Percentiles rank a stretch among this genome's conserved stretches.
These are phyloP conservation scores for Gobio occitaniae DNA, from an alignment of 2,797 vertebrate species.

Conservation along the genomic window DNA sequence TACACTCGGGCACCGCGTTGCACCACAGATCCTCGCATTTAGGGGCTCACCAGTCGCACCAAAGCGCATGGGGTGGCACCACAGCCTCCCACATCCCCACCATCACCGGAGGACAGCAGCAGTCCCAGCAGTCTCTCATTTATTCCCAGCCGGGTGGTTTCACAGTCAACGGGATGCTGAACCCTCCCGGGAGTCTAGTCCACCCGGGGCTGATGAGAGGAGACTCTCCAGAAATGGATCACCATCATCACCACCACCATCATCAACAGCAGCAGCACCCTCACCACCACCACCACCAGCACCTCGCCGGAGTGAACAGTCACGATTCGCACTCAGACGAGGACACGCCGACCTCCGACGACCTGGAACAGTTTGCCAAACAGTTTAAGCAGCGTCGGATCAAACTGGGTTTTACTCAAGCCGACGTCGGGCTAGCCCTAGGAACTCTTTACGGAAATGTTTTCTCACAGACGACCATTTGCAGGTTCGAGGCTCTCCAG, in stretches of 20 bases:
- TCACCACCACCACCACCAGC: slow-evolving; percentile 77
- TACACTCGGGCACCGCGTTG: slow-evolving; percentile 86
- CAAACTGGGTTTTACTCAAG: slow-evolving; percentile 93
- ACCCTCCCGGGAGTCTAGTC: slow-evolving; percentile 86
- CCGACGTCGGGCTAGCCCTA: slow-evolving; percentile 89
- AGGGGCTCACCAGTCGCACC: slow-evolving; percentile 81
- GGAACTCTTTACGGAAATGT: slow-evolving; percentile 91
- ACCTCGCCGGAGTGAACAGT: slow-evolving; percentile 79
- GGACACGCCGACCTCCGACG: slow-evolving; percentile 94
- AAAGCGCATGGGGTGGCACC: slow-evolving; percentile 85
- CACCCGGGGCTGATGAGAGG: slow-evolving; percentile 91
- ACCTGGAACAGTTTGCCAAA: slow-evolving; percentile 94
- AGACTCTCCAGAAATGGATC: slow-evolving; percentile 89
- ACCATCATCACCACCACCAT: slow-evolving; percentile 82
- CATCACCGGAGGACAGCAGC: slow-evolving; percentile 80
- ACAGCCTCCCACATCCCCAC: slow-evolving; percentile 81
- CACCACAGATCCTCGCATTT: slow-evolving; percentile 81
- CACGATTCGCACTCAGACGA: slow-evolving; percentile 93
- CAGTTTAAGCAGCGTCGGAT: slow-evolving; percentile 94
- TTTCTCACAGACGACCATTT: slow-evolving; percentile 92
- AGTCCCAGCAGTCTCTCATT: slow-evolving; percentile 84
- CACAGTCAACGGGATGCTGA: slow-evolving; percentile 96
- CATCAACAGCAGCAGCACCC: slow-evolving; percentile 81
- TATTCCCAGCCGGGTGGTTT: slow-evolving; percentile 94
- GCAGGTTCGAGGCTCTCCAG: slow-evolving; percentile 89